Percentiles rank a stretch among this genome's conserved stretches.
Conservation (phyloP, 2,113 vertebrate genomes). For the Bolborhynchus lineola region DNA sequence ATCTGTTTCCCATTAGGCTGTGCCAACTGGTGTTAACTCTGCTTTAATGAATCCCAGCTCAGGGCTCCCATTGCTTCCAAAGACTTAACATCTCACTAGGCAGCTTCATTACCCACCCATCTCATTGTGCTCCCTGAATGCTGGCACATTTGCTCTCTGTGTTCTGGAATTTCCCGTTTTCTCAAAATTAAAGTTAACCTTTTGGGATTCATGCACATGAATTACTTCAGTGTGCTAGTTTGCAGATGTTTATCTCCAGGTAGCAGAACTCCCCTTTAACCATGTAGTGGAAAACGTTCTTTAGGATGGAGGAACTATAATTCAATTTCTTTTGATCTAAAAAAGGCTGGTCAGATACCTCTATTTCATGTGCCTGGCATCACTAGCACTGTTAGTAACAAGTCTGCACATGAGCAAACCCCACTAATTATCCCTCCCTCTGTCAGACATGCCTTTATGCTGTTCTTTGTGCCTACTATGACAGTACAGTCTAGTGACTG, state of each 20-base stretch:
- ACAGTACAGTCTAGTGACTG: neutral
- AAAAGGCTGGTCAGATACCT: neutral
- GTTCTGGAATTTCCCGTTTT: conserved; percentile 65
- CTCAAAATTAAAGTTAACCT: conserved; percentile 37
- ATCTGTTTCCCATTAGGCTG: neutral
- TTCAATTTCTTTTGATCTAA: neutral
- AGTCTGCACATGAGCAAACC: accelerated
- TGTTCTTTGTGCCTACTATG: accelerated
- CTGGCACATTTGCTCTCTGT: neutral
- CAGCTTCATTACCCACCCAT: neutral
- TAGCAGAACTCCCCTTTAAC: conserved; percentile 30
- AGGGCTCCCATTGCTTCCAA: neutral
- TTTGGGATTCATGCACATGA: conserved; percentile 43
- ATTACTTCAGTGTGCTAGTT: conserved; percentile 13
- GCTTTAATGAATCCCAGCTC: neutral
- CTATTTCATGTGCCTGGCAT: neutral
- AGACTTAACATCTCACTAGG: neutral
- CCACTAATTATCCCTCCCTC: accelerated
- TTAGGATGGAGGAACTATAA: neutral
- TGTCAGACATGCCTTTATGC: accelerated
- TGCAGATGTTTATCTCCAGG: conserved; percentile 54
- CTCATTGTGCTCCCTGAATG: neutral
- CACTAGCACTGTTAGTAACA: neutral
- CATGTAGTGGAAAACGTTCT: neutral
- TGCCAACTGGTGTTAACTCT: neutral